Base-by-base conservation (phyloP, 2,113 vertebrate genomes). In the Tragelaphus buxtoni region DNA sequence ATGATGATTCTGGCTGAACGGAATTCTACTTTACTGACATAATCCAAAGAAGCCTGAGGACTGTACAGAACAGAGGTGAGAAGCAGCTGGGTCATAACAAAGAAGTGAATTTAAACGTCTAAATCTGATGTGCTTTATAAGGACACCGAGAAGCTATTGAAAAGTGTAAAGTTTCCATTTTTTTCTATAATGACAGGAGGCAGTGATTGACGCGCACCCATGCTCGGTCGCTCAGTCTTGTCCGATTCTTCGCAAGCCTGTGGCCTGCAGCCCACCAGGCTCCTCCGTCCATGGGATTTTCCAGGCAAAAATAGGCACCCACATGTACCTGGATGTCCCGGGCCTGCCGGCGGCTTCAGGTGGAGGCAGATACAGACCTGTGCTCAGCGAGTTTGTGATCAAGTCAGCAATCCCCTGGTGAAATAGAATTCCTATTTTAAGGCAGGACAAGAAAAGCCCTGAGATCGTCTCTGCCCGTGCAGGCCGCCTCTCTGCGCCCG, bases 171-270 rank as follows among this genome's bases (percentile, higher is more conserved):
- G 17, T 49, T 51, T n/a, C 30, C 30, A 56, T 12, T 76, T 55
- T 91, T 91, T 30, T 16, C 28, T 14, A 7, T 14, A 42, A 16
- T 13, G n/a, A 63, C 11, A 2, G 45, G n/a, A 56, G 69, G 26
- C 17, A 18, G 26, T 3, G 20, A 76, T 0, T 4, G 84, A 30
- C 3, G 10, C 0, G 7, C 17, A 0, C 10, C 4, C 65, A 9
- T 22, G n/a, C n/a, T 35, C 65, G 10, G 30, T 8, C 7, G 0
- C 14, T 63, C 30, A 32, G 65, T 35, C 18, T 0, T 11, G 18
- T 35, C 65, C 9, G 18, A 22, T 9, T 20, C 63, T 35, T 20
- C 20, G n/a, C n/a, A 69, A 69, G n/a, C 63, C 63, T 69, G 63
- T 2, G n/a, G n/a, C n/a, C 63, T 69, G 63, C 2, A 35, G 18